These are phyloP conservation scores for Polyodon spathula DNA, from an alignment of 2,113 vertebrate genomes.

Conservation along the genomic window DNA sequence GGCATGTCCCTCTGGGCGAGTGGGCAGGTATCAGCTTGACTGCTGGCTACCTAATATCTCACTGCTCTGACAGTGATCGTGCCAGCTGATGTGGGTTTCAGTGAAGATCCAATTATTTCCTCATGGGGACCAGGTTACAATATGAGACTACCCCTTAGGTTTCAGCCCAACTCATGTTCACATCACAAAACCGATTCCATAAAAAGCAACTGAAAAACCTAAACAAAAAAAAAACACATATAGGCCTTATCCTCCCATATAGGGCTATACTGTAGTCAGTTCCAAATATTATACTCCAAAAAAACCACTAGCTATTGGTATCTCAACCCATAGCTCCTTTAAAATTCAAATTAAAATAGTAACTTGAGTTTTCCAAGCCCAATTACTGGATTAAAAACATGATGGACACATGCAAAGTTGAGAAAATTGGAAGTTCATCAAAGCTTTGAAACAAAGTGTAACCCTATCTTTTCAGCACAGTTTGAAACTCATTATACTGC, in stretches of 20 bases:
- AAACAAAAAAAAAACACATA: too few relatives aligned
- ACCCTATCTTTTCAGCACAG: not conserved
- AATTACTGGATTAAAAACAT: conserved; percentile 9
- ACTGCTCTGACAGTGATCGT: conserved; percentile 39
- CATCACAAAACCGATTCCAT: conserved; percentile 25
- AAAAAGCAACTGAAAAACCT: too few relatives aligned
- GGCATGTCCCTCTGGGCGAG: conserved; percentile 39
- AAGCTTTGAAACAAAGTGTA: not conserved
- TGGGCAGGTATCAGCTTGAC: conserved; percentile 13
- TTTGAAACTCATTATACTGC: conserved; percentile 2
- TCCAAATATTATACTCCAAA: too few relatives aligned
- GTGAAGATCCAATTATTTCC: conserved; percentile 29
- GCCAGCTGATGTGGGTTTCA: conserved; percentile 33
- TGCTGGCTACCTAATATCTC: conserved; percentile 36
- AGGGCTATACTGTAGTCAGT: too few relatives aligned
- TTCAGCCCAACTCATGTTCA: conserved; percentile 27
- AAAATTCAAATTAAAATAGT: too few relatives aligned
- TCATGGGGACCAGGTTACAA: conserved; percentile 22
- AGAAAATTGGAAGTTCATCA: too few relatives aligned
- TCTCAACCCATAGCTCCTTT: too few relatives aligned
- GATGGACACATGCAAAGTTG: conserved; percentile 3
- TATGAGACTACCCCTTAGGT: conserved; percentile 20
- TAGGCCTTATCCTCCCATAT: too few relatives aligned
- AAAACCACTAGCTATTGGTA: too few relatives aligned
- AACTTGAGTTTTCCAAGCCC: not conserved